Conservation (phyloP, 2,888 invertebrate species). For the Rugalucina vietnamica region DNA sequence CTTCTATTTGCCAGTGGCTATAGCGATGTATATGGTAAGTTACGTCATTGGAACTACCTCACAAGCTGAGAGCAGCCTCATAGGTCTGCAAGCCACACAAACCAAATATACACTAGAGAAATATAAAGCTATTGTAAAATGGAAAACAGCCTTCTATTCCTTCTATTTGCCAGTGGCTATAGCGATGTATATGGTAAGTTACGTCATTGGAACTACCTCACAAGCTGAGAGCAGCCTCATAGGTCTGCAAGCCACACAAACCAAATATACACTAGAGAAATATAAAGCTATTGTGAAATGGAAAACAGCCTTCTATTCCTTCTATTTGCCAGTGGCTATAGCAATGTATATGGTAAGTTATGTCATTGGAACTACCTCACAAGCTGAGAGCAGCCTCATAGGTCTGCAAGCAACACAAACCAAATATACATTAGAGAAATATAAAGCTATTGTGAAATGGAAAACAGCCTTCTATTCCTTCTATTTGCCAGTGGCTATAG, state of each 20-base stretch:
- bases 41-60: too few species aligned
- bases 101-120: slow-evolving; percentile 90
- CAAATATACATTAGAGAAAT: slow-evolving; percentile 91
- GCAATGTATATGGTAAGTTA: slow-evolving; percentile 92
- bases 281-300: slow-evolving; percentile 95
- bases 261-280: slow-evolving; percentile 90
- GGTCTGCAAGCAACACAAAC: too few species aligned
- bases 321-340: slow-evolving; percentile 94
- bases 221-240: too few species aligned
- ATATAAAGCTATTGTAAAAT: slow-evolving; percentile 94
- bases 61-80: too few species aligned
- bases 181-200: slow-evolving; percentile 91
- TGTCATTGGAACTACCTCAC: too few species aligned
- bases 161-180: slow-evolving; percentile 95
- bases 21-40: slow-evolving; percentile 91
- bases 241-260: too few species aligned
- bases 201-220: too few species aligned
- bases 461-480: slow-evolving; percentile 98
- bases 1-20: slow-evolving; percentile 95
- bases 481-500: slow-evolving; percentile 94
- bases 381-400: too few species aligned
- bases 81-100: too few species aligned
- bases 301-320: slow-evolving; percentile 97
- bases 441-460: slow-evolving; percentile 94
- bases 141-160: slow-evolving; percentile 97